phyloP scores from a whole-genome alignment of 2,797 vertebrate species.

The Coregonus suidteri region DNA sequence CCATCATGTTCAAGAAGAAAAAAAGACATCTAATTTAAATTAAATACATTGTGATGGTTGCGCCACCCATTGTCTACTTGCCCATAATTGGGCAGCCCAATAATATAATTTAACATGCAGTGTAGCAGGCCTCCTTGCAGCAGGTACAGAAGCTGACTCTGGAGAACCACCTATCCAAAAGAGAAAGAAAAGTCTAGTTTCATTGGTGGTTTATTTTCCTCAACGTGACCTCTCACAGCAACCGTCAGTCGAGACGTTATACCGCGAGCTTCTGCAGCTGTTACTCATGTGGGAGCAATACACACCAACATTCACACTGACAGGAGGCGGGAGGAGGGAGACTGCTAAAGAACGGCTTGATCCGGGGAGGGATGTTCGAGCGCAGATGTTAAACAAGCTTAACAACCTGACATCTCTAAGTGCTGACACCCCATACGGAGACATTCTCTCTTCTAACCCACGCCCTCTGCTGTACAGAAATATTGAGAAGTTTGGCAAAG shows the following conservation, averaged over 20 bases:
- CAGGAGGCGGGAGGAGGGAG: too few relatives aligned
- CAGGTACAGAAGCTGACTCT: neutral
- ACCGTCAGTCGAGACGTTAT: slow-evolving; percentile 18
- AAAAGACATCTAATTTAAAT: too few relatives aligned
- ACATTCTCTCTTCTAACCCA: slow-evolving; percentile 20
- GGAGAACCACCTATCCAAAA: neutral
- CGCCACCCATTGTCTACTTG: neutral
- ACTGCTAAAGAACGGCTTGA: slow-evolving; percentile 32
- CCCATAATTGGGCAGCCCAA: neutral
- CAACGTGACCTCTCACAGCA: neutral
- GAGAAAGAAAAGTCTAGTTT: neutral
- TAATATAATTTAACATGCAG: neutral
- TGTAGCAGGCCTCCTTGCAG: neutral
- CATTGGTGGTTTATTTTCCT: slow-evolving; percentile 15
- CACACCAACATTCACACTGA: slow-evolving; percentile 12
- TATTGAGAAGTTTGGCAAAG: slow-evolving; percentile 28
- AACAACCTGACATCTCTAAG: slow-evolving; percentile 19
- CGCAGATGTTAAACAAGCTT: neutral
- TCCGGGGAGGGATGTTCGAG: slow-evolving; percentile 16
- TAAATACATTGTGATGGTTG: neutral
- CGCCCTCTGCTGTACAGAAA: slow-evolving; percentile 13
- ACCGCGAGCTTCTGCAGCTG: neutral
- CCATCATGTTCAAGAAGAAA: too few relatives aligned
- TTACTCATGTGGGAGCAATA: slow-evolving; percentile 15
- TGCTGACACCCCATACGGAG: neutral